Evolutionary conservation across 2,113 vertebrate genomes (phyloP).

Genomic region (Sus scrofa): DNA sequence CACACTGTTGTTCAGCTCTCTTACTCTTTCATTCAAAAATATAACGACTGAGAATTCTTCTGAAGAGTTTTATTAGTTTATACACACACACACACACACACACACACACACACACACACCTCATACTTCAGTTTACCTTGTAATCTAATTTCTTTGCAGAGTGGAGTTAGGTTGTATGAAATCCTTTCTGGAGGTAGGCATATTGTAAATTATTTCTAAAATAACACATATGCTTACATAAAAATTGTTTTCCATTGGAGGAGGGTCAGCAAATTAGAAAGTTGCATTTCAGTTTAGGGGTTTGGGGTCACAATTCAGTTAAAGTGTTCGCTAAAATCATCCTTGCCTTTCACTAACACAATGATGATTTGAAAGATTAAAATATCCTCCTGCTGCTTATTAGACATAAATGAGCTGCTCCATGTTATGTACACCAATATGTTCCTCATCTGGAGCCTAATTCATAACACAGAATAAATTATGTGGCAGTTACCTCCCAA

Average conservation of each 20-base stretch:
- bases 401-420: background rate
- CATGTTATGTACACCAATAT: background rate
- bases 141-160: background rate
- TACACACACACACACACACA: background rate
- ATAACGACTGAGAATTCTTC: background rate
- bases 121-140: background rate
- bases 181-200: background rate
- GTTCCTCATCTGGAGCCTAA: background rate
- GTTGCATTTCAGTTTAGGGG: background rate
- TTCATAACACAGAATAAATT: background rate
- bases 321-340: conserved; percentile 53
- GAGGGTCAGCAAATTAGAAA: background rate
- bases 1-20: background rate
- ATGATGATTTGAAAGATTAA: conserved; percentile 10
- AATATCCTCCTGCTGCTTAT: conserved; percentile 27
- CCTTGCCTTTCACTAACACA: conserved; percentile 15
- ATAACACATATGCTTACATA: background rate
- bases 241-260: background rate
- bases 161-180: background rate
- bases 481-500: conserved; percentile 56
- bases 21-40: conserved; percentile 18
- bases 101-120: background rate
- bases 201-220: background rate
- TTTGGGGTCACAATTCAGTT: background rate
- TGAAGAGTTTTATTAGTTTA: background rate